Conservation (phyloP, 2,113 vertebrate genomes). For the Neofelis nebulosa region DNA sequence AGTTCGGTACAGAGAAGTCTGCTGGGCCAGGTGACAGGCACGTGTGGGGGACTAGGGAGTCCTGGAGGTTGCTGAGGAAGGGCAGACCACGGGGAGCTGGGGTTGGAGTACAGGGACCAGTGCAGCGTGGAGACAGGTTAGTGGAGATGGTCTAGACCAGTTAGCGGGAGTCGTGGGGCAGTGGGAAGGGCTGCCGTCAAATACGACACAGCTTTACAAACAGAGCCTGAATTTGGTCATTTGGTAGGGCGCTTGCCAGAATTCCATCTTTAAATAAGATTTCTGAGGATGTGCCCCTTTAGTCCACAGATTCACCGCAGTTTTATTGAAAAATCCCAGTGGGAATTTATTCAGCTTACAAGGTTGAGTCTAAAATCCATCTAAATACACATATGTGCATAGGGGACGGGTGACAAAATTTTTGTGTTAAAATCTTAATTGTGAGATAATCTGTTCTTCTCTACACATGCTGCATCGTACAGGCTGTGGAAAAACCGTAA, state of each 20-base stretch:
- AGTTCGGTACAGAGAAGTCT: background rate
- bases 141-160: background rate
- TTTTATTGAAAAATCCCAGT: background rate
- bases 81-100: too few relatives aligned
- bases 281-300: background rate
- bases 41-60: rapidly evolving
- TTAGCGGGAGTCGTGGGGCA: background rate
- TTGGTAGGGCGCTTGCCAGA: background rate
- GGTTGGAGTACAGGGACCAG: background rate
- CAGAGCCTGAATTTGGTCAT: background rate
- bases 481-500: background rate
- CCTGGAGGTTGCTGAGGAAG: background rate
- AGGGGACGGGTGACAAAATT: background rate
- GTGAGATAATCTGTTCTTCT: background rate
- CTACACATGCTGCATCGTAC: background rate
- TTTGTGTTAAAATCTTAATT: background rate
- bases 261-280: background rate
- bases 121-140: background rate
- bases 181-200: too few relatives aligned
- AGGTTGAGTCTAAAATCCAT: background rate
- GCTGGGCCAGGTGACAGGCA: too few relatives aligned
- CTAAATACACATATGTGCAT: background rate
- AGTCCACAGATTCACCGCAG: background rate
- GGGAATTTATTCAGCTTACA: background rate
- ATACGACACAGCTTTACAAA: background rate